Evolutionary conservation across 2,888 invertebrate species (phyloP).

Genomic region (Morinoia aosen): DNA sequence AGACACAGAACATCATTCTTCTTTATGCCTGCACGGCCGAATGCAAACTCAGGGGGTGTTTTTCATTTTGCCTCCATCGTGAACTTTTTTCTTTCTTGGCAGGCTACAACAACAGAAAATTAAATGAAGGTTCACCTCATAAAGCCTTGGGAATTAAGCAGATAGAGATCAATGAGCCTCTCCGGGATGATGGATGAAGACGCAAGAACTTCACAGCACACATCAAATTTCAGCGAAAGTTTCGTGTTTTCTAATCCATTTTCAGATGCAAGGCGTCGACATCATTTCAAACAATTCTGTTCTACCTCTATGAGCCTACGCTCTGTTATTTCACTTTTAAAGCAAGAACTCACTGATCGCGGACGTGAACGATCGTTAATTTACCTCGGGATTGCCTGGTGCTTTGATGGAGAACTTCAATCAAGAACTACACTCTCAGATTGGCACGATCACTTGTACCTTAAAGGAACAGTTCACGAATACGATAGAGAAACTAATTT

Average conservation of each 20-base stretch:
- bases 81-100: neutral
- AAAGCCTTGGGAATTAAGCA: neutral
- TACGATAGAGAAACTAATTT: too few relatives aligned
- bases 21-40: neutral
- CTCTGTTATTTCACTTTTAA: neutral
- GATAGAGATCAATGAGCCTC: neutral
- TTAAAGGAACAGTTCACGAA: too few relatives aligned
- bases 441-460: too few relatives aligned
- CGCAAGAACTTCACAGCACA: neutral
- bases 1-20: conserved; percentile 3
- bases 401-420: neutral
- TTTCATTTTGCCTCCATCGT: neutral
- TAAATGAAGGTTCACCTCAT: neutral
- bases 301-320: too few relatives aligned
- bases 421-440: neutral
- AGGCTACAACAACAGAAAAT: neutral
- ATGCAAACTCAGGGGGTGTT: neutral
- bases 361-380: neutral
- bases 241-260: neutral
- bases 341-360: neutral
- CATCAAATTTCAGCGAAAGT: neutral
- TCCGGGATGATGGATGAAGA: neutral
- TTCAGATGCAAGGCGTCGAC: neutral
- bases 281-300: too few relatives aligned
- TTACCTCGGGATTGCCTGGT: neutral